Evolutionary conservation across 2,113 vertebrate genomes (phyloP).

Genomic region (Corythornis madagascariensis): DNA sequence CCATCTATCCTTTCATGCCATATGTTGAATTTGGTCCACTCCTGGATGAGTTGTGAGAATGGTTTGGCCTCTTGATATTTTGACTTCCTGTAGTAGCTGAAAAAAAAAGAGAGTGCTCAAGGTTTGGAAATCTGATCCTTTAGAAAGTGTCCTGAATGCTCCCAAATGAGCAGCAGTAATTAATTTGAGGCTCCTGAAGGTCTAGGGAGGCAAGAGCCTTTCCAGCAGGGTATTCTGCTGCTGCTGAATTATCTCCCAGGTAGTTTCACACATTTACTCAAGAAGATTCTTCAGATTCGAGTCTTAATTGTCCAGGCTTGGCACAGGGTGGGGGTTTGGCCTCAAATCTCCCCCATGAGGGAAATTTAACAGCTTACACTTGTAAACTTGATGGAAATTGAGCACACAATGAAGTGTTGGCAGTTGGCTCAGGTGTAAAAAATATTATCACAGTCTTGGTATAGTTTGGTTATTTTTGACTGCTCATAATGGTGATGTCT

Average conservation of each 20-base stretch:
- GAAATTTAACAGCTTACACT: not conserved
- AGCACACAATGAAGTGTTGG: not conserved
- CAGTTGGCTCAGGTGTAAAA: not conserved
- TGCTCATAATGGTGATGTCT: not conserved
- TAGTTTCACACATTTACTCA: not conserved
- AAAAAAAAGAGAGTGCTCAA: not conserved
- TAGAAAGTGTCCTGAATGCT: not conserved
- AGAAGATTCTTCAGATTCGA: not conserved
- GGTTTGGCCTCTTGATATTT: not conserved
- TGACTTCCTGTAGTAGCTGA: not conserved
- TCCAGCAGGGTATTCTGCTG: not conserved
- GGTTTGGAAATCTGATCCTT: not conserved
- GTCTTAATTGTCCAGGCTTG: not conserved
- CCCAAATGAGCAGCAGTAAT: not conserved
- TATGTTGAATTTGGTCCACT: not conserved
- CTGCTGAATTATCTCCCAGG: not conserved
- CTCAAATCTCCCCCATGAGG: rapidly evolving
- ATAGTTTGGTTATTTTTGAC: not conserved
- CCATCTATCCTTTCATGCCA: not conserved
- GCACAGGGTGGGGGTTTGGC: not conserved
- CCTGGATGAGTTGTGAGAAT: not conserved
- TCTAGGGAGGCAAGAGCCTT: not conserved
- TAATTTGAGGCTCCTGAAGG: not conserved
- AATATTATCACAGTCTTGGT: not conserved
- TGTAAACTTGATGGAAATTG: not conserved